Conservation (phyloP, 2,113 vertebrate genomes). For the Microtus oregoni region DNA sequence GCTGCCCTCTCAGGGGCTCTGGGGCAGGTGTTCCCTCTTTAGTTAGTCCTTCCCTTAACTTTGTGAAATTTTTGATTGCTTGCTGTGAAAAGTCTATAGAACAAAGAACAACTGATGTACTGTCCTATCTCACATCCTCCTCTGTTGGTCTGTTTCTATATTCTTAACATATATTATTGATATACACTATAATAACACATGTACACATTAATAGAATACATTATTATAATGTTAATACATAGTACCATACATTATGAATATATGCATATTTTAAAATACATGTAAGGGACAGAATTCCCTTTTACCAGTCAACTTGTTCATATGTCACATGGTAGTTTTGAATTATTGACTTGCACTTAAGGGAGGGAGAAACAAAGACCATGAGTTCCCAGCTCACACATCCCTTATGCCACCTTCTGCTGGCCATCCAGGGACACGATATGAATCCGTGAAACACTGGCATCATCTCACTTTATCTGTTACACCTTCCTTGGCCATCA, state of each 20-base stretch:
- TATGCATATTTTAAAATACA: not conserved
- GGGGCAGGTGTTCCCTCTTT: too few species aligned
- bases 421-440: not conserved
- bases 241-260: too few species aligned
- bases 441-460: too few species aligned
- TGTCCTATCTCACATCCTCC: constrained; percentile 7
- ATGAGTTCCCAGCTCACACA: accelerated
- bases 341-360: constrained; percentile 57
- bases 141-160: constrained; percentile 52
- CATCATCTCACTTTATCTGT: not conserved
- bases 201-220: not conserved
- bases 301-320: constrained; percentile 54
- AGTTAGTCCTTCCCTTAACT: not conserved
- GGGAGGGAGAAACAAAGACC: not conserved
- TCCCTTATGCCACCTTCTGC: not conserved
- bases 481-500: not conserved
- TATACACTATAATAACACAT: not conserved
- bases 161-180: not conserved
- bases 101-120: constrained; percentile 31
- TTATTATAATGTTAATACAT: too few species aligned
- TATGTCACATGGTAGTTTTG: constrained; percentile 36
- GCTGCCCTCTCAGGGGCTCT: too few species aligned
- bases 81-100: constrained; percentile 2
- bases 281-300: constrained; percentile 47
- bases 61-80: constrained; percentile 25